Evolutionary conservation across 2,888 invertebrate species (phyloP).

Genomic region (Clusia tigrina): DNA sequence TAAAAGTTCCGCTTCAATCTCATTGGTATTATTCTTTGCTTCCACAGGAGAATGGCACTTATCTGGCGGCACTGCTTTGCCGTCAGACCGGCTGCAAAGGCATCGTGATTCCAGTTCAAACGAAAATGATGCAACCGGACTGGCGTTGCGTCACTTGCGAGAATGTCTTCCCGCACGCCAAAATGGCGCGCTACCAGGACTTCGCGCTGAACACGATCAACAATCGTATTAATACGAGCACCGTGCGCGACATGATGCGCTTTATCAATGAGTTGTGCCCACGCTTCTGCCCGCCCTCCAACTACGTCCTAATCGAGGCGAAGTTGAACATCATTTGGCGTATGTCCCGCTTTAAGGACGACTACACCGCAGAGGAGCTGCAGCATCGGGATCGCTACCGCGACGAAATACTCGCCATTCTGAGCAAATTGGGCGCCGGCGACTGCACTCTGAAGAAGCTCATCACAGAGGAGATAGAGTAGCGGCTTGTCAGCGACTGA

Average conservation of each 20-base stretch:
- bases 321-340: conserved; percentile 63
- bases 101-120: conserved; percentile 68
- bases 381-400: conserved; percentile 59
- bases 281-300: conserved; percentile 60
- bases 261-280: conserved; percentile 62
- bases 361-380: conserved; percentile 55
- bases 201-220: conserved; percentile 61
- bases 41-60: conserved; percentile 60
- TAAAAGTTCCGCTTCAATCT: not conserved
- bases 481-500: conserved; percentile 14
- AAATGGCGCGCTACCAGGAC: conserved; percentile 61
- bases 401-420: conserved; percentile 57
- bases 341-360: conserved; percentile 54
- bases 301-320: conserved; percentile 62
- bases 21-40: too few relatives aligned
- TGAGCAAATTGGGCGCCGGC: conserved; percentile 61
- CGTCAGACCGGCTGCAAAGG: conserved; percentile 64
- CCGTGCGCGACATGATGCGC: conserved; percentile 58
- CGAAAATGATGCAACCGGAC: conserved; percentile 68
- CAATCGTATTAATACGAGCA: conserved; percentile 58
- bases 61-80: conserved; percentile 62
- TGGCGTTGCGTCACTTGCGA: conserved; percentile 75
- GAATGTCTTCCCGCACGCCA: conserved; percentile 52
- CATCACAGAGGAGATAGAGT: conserved; percentile 57
- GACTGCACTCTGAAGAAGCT: conserved; percentile 62